Base-by-base conservation (phyloP, 2,888 invertebrate species). In the Megamerina dolium region DNA sequence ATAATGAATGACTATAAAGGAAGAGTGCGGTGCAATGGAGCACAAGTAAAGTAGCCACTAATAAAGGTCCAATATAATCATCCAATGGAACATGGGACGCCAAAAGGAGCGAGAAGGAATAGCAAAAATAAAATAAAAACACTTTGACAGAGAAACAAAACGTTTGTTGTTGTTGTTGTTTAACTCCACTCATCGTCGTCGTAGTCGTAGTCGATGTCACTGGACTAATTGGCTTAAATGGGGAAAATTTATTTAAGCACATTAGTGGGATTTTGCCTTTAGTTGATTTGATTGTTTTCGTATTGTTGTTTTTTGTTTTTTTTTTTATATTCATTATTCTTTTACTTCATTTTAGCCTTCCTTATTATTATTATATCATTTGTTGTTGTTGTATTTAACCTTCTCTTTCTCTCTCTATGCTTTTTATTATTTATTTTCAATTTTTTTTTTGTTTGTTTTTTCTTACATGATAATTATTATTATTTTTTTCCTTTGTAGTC, bases 211-310 rank as follows among this genome's bases (percentile, higher is more conserved):
- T n/a, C n/a, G n/a, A n/a, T n/a, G n/a, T 63, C 63, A 49, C 45
- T 46, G 65, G 64, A 65, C 64, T 65, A 65, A 65, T 65, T 65
- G 64, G 64, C 66, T 66, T 66, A 56, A 52, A 54, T 53, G 54
- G 50, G 49, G 49, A 51, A 54, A 55, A 54, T 55, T 55, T 55
- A 54, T 55, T 54, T 53, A 53, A 49, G 47, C 48, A 53, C 54
- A 54, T 54, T 56, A 52, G 52, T 53, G 53, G 52, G 55, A 52
- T 54, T 54, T 51, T 51, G 48, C 45, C 48, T 48, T 52, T 48
- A 45, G 46, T 47, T 43, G n/a, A n/a, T n/a, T n/a, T n/a, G n/a
- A n/a, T n/a, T n/a, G n/a, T n/a, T n/a, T n/a, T n/a, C n/a, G n/a
- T n/a, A n/a, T n/a, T n/a, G n/a, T n/a, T n/a, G n/a, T n/a, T n/a